Conservation (phyloP, 2,113 vertebrate genomes). For the Pygoscelis adeliae region DNA sequence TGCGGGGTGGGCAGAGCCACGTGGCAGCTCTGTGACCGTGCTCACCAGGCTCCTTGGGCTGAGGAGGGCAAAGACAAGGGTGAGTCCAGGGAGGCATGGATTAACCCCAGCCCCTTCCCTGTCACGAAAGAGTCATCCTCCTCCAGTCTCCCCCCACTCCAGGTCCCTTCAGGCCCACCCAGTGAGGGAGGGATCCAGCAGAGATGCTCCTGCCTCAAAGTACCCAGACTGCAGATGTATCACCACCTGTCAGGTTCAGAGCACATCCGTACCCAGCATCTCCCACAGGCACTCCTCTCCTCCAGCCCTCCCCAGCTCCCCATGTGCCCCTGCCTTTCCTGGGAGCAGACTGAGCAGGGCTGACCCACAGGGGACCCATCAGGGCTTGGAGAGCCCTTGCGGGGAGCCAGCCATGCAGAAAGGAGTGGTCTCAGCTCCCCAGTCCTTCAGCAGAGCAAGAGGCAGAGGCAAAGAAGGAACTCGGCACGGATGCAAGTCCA, state of each 20-base stretch:
- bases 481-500: not conserved
- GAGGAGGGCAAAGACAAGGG: not conserved
- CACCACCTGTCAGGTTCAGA: not conserved
- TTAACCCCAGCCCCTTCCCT: not conserved
- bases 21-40: not conserved
- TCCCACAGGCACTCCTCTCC: not conserved
- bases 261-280: too few species aligned
- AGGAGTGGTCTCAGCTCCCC: not conserved
- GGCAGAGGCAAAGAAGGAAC: not conserved
- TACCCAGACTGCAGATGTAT: not conserved
- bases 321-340: not conserved
- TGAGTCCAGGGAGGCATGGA: not conserved
- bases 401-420: not conserved
- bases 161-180: not conserved
- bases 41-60: not conserved
- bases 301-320: not conserved
- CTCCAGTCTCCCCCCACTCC: too few species aligned
- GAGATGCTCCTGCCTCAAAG: not conserved
- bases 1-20: not conserved
- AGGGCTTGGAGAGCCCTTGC: not conserved
- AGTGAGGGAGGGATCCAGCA: not conserved
- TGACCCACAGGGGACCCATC: not conserved
- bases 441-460: not conserved
- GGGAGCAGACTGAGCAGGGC: not conserved
- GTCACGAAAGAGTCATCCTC: not conserved